Conservation (phyloP, 2,888 invertebrate genomes). For the Pycnomerus fuliginosus region DNA sequence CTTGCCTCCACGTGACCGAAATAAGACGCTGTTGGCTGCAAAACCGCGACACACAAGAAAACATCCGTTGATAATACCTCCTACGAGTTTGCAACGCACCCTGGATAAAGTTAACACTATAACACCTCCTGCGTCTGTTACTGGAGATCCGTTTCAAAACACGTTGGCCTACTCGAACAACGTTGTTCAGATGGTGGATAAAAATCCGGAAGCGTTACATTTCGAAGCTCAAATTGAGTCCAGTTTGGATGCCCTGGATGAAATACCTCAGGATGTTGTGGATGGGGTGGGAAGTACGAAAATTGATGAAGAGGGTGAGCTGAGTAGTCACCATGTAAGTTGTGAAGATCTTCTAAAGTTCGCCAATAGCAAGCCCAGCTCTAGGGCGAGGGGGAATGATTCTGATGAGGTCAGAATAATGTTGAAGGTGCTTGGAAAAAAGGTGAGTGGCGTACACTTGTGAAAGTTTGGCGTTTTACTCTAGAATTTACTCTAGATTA, state of each 20-base stretch:
- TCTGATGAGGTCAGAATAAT: constrained; percentile 91
- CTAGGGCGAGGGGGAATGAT: constrained; percentile 79
- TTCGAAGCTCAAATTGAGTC: constrained; percentile 65
- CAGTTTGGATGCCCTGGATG: constrained; percentile 61
- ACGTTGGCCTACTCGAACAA: constrained; percentile 44
- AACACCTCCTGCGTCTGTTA: constrained; percentile 45
- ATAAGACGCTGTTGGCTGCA: constrained; percentile 62
- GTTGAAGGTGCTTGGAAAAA: constrained; percentile 79
- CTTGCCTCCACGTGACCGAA: constrained; percentile 74
- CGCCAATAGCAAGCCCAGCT: constrained; percentile 79
- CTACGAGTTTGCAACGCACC: constrained; percentile 60
- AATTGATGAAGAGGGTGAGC: constrained; percentile 31
- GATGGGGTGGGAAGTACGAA: constrained; percentile 32
- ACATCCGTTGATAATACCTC: constrained; percentile 77
- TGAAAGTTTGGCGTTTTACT: not conserved
- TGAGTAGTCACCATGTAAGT: constrained; percentile 75
- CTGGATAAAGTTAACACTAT: constrained; percentile 60
- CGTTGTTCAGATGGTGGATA: constrained; percentile 37
- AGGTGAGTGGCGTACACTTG: constrained; percentile 56
- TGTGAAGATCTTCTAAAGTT: constrained; percentile 90
- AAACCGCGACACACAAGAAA: constrained; percentile 76
- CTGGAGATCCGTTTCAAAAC: constrained; percentile 35
- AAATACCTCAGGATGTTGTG: constrained; percentile 51
- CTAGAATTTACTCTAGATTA: no score
- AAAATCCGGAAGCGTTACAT: constrained; percentile 52